These are phyloP conservation scores for Leptopilina drosophilae DNA, from an alignment of 2,888 invertebrate genomes.

Conservation along the genomic window DNA sequence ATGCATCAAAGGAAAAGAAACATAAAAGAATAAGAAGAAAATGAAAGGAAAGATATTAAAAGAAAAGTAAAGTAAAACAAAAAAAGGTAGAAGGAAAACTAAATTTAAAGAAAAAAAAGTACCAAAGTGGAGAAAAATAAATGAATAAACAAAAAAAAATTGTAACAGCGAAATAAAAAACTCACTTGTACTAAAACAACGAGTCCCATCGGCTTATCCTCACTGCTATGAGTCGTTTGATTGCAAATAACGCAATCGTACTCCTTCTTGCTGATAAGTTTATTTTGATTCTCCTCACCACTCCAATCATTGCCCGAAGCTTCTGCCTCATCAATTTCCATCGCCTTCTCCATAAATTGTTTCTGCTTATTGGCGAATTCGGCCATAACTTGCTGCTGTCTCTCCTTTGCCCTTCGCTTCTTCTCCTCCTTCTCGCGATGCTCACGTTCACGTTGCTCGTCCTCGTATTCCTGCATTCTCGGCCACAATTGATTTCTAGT, in stretches of 20 bases:
- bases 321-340: slow-evolving; percentile 79
- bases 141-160: too few species aligned
- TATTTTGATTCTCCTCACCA: slow-evolving; percentile 80
- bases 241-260: slow-evolving; percentile 98
- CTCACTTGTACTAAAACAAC: slow-evolving; percentile 89
- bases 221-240: slow-evolving; percentile 90
- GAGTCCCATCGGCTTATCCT: slow-evolving; percentile 90
- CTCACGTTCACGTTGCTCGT: slow-evolving; percentile 84
- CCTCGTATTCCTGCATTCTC: slow-evolving; percentile 86
- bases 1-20: too few species aligned
- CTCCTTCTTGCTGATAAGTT: slow-evolving; percentile 81
- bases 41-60: too few species aligned
- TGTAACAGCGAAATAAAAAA: neutral
- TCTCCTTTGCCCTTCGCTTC: slow-evolving; percentile 89
- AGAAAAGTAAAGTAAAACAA: too few species aligned
- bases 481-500: slow-evolving; percentile 89
- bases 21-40: too few species aligned
- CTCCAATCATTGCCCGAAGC: slow-evolving; percentile 82
- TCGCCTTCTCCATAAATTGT: slow-evolving; percentile 91
- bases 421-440: slow-evolving; percentile 89
- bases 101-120: slow-evolving; percentile 21
- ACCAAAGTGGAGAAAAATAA: slow-evolving; percentile 48
- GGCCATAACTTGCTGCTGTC: slow-evolving; percentile 94
- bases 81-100: neutral
- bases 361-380: slow-evolving; percentile 95